Evolutionary conservation across 2,888 invertebrate genomes (phyloP), one percentile per base, ranked within the genome.

Genomic region (Clunio marinus): DNA sequence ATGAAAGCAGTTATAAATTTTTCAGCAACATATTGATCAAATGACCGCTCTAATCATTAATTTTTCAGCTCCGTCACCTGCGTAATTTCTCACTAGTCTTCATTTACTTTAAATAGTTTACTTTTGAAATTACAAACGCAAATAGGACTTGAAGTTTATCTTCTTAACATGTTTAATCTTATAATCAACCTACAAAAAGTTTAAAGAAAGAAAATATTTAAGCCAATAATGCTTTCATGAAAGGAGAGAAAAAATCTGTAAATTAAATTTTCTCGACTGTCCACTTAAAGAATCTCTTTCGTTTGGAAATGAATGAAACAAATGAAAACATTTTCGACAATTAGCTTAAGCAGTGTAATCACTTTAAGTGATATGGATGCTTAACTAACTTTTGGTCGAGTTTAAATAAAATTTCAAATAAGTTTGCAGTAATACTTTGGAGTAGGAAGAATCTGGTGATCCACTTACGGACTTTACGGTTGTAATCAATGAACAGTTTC

Each of bases 11-110:
- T 28, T 22, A 37, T 25, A 62, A 62, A 62, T 62, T 22, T 37
- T 62, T 62, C 8, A 62, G n/a, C n/a, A 24, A 25, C 24, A 37
- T 62, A 62, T 62, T 62, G 62, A 62, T 62, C 62, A 62, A 24
- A 27, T 62, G 41, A 62, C 37, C 20, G 35, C 25, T 45, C 45
- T 57, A 25, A 57, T 46, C 22, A 46, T 46, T 17, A n/a, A 10
- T 57, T 13, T 57, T 25, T 57, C 8, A 25, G 13, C n/a, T 28
- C 13, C 32, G n/a, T 37, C 62, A 62, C n/a, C 62, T 62, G 62
- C 41, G 24, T 7, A 15, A 5, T 13, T 62, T 62, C 62, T 41
- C 62, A 62, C 20, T 20, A 17, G 5, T 8, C 32, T 32, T 8
- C 32, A 32, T 32, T 32, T 8, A 32, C 5, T 28, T n/a, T 7